Conservation (phyloP, 2,113 vertebrate genomes). For the Cyprinodon tularosa region DNA sequence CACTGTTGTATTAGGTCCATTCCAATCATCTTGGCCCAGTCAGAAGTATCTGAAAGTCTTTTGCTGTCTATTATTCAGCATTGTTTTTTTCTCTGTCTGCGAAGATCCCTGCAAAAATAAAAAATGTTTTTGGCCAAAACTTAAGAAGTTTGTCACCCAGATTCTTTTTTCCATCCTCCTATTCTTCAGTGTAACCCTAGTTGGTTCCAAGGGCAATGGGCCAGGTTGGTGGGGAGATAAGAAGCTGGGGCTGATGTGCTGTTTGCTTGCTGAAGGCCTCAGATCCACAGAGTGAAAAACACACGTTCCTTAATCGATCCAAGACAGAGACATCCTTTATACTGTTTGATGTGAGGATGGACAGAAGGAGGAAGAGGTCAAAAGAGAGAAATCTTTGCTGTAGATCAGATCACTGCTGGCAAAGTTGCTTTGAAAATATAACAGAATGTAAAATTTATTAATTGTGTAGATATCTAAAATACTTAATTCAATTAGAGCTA, state of each 20-base stretch:
- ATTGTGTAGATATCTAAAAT: background rate
- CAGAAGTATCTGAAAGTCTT: background rate
- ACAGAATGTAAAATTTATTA: background rate
- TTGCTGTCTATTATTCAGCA: background rate
- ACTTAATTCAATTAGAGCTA: background rate
- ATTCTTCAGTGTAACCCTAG: background rate
- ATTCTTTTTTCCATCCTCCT: background rate
- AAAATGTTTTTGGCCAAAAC: background rate
- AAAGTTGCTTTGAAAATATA: background rate
- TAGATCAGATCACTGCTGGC: background rate
- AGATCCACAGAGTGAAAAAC: background rate
- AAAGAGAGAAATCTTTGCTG: background rate
- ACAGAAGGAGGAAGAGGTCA: background rate
- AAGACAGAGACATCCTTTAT: background rate
- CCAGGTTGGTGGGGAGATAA: background rate
- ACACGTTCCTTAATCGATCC: background rate
- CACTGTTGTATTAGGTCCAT: too few species aligned
- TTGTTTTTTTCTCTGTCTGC: background rate
- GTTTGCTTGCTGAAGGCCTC: background rate
- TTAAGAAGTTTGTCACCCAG: background rate
- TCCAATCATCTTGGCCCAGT: too few species aligned
- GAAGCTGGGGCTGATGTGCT: background rate
- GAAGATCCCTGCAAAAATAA: background rate
- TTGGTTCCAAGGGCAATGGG: background rate
- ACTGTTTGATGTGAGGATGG: background rate